Conservation (phyloP, 2,888 invertebrate species). For the Linnaemya vulpina region DNA sequence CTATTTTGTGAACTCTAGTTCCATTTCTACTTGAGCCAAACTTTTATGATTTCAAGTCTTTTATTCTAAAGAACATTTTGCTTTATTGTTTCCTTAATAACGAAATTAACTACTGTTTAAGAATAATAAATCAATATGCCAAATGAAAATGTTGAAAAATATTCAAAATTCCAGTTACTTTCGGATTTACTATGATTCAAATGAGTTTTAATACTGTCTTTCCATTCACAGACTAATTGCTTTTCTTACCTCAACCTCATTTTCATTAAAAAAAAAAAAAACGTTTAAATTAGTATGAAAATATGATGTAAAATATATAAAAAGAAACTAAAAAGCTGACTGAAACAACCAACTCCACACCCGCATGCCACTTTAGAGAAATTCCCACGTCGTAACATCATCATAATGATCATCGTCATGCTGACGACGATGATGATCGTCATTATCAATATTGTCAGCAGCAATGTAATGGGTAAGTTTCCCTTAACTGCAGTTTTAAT, state of each 20-base stretch:
- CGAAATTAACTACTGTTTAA: conserved; percentile 56
- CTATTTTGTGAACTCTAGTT: too few species aligned
- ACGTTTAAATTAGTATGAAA: neutral
- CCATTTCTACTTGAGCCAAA: too few species aligned
- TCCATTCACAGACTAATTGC: conserved; percentile 24
- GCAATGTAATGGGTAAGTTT: conserved; percentile 29
- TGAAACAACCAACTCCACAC: conserved; percentile 75
- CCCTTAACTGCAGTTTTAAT: conserved; percentile 31
- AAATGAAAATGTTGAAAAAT: neutral
- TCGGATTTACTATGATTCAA: neutral
- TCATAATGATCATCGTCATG: conserved; percentile 30
- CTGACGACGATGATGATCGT: conserved; percentile 31
- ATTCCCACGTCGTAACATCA: conserved; percentile 78
- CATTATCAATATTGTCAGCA: conserved; percentile 10
- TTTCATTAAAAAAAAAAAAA: conserved; percentile 30
- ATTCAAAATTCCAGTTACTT: conserved; percentile 41
- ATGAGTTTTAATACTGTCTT: neutral
- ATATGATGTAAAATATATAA: conserved; percentile 41
- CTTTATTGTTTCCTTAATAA: conserved; percentile 38
- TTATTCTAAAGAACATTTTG: too few species aligned
- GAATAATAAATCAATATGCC: conserved; percentile 67
- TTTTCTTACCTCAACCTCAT: conserved; percentile 60
- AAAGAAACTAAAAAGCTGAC: conserved; percentile 57
- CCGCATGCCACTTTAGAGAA: conserved; percentile 80
- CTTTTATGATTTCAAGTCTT: too few species aligned